Conservation (phyloP, 2,888 invertebrate species). For the Oligia latruncula region DNA sequence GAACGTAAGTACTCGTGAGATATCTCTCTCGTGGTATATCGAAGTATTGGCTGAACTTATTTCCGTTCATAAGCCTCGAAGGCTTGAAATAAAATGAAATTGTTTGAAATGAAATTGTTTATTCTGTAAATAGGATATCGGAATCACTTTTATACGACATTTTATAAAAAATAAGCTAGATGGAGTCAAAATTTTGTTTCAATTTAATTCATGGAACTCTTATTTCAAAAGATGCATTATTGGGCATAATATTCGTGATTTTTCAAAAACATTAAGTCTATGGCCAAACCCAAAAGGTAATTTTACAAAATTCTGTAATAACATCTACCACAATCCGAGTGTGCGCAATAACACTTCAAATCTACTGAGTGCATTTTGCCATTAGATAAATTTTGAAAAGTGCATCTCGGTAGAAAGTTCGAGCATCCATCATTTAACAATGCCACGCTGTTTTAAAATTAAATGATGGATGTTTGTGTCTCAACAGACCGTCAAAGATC, state of each 20-base stretch:
- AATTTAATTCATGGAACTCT: neutral
- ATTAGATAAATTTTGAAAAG: neutral
- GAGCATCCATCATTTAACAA: neutral
- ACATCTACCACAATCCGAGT: neutral
- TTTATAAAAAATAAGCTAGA: too few species aligned
- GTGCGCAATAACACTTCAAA: neutral
- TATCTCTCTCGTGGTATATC: slow-evolving; percentile 30
- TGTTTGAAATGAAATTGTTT: too few species aligned
- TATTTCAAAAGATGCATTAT: neutral
- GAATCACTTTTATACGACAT: too few species aligned
- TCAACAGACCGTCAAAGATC: neutral
- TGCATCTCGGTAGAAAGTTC: slow-evolving; percentile 4
- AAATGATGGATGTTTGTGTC: neutral
- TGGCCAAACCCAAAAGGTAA: neutral
- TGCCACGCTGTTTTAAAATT: neutral
- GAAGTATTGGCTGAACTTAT: slow-evolving; percentile 38
- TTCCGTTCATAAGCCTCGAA: slow-evolving; percentile 18
- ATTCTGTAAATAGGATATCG: too few species aligned
- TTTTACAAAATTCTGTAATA: neutral
- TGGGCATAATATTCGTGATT: neutral
- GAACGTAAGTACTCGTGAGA: slow-evolving; percentile 16
- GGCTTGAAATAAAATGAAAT: neutral
- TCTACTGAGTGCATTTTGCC: neutral
- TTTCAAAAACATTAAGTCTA: neutral
- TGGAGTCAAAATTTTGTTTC: neutral